Percentiles rank a stretch among this genome's conserved stretches.
These are phyloP conservation scores for Mus musculus DNA, from an alignment of 2,113 vertebrate species.

Conservation along the genomic window GRCm39 chr13:95170501-95171000, in stretches of 20 bases:
- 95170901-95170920: neutral
- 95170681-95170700: constrained; percentile 98
- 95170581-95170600: neutral
- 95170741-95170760: constrained; percentile 97
- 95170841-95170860: constrained; percentile 97
- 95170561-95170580: neutral
- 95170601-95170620: neutral
- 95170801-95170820: constrained; percentile 98
- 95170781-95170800: constrained; percentile 96
- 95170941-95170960: neutral
- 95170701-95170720: constrained; percentile 94
- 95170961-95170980: neutral
- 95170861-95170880: constrained; percentile 94
- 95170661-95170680: constrained; percentile 88
- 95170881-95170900: constrained; percentile 94
- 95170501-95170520: constrained; percentile 46
- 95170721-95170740: constrained; percentile 96
- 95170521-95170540: neutral
- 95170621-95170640: neutral
- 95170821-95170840: constrained; percentile 96
- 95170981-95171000: neutral
- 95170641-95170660: neutral
- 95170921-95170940: neutral
- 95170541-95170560: neutral
- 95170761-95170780: constrained; percentile 97